Evolutionary conservation across 1,140 invertebrate genomes (phyloP).

Genomic region (Diprion similis): DNA sequence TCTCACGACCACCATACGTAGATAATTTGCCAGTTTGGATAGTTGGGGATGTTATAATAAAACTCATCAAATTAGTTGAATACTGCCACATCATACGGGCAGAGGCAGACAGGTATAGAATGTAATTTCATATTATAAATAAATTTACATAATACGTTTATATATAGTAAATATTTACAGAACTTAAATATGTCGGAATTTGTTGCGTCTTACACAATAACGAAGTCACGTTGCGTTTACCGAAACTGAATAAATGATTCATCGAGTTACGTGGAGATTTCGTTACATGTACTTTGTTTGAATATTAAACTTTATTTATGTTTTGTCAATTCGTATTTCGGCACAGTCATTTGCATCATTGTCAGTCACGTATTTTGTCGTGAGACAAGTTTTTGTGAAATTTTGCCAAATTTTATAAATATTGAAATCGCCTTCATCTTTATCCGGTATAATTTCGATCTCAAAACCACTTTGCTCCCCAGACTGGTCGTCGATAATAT

Average conservation of each 20-base stretch:
- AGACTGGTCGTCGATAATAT: neutral
- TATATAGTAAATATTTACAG: neutral
- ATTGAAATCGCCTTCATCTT: neutral
- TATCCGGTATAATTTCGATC: slow-evolving; percentile 20
- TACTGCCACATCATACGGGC: too few species aligned
- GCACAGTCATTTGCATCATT: neutral
- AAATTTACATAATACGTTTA: too few species aligned
- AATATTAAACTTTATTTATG: neutral
- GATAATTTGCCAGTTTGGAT: too few species aligned
- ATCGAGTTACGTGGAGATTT: neutral
- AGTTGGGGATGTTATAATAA: too few species aligned
- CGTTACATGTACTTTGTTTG: neutral
- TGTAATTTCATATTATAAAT: too few species aligned
- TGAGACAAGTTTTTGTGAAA: neutral
- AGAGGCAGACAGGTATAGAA: too few species aligned
- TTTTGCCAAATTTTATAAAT: neutral
- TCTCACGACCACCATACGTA: too few species aligned
- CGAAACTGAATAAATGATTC: neutral
- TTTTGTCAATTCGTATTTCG: neutral
- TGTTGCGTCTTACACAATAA: too few species aligned
- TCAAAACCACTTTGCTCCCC: neutral
- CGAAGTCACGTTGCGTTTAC: too few species aligned
- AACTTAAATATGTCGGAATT: neutral
- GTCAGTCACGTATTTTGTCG: neutral
- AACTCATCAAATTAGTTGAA: too few species aligned